Percentiles rank a stretch among this genome's conserved stretches.
Conservation (phyloP, 1,140 invertebrate species). For the Sarcophaga bullata region DNA sequence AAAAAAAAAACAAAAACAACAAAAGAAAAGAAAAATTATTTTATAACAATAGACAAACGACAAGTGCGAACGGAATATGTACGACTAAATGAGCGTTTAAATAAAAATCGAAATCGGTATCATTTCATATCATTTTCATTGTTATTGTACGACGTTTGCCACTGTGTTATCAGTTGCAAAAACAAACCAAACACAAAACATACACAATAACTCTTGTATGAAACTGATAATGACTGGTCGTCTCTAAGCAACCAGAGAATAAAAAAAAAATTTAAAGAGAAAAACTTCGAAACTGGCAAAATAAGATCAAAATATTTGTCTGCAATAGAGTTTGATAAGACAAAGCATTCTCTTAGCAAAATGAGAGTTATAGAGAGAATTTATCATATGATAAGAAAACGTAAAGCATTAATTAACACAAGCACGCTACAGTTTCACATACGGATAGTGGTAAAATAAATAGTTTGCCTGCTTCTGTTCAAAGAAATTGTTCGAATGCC, state of each 20-base stretch:
- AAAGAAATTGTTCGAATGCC: too few relatives aligned
- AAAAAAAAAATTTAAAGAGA: not conserved
- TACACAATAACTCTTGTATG: not conserved
- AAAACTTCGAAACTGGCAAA: not conserved
- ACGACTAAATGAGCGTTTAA: not conserved
- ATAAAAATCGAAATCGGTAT: conserved; percentile 7
- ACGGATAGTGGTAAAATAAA: too few relatives aligned
- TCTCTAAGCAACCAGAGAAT: not conserved
- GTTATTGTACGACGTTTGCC: not conserved
- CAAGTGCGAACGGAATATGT: conserved; percentile 4
- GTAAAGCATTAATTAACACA: not conserved
- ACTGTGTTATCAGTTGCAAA: conserved; percentile 19
- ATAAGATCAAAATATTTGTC: not conserved
- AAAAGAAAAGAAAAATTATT: too few relatives aligned
- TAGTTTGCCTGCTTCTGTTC: too few relatives aligned
- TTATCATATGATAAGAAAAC: not conserved
- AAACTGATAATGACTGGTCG: not conserved
- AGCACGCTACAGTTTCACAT: too few relatives aligned
- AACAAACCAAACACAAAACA: not conserved
- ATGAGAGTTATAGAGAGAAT: not conserved
- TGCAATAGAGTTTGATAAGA: not conserved
- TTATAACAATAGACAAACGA: not conserved
- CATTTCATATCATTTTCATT: conserved; percentile 20
- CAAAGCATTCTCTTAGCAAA: not conserved
- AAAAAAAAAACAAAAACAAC: too few relatives aligned